Evolutionary conservation across 2,888 invertebrate species (phyloP).

Genomic region (Protonemura montana): DNA sequence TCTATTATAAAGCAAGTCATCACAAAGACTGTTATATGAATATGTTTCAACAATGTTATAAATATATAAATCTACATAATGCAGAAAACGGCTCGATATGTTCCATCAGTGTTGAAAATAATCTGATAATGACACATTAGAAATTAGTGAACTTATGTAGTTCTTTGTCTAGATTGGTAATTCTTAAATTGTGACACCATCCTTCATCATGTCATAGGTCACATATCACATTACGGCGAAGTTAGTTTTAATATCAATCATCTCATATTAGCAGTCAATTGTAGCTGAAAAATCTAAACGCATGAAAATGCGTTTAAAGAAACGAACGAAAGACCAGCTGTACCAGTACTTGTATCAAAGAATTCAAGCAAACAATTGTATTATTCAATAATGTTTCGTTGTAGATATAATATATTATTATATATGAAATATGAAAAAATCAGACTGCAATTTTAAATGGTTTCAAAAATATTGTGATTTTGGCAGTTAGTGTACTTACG

Average conservation of each 20-base stretch:
- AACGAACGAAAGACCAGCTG: background rate
- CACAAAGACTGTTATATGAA: slow-evolving; percentile 47
- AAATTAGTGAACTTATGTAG: slow-evolving; percentile 28
- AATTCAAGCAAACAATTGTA: slow-evolving; percentile 36
- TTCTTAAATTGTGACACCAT: background rate
- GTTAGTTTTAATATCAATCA: background rate
- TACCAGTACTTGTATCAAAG: slow-evolving; percentile 13
- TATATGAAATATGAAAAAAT: slow-evolving; percentile 38
- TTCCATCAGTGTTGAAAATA: slow-evolving; percentile 31
- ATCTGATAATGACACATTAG: background rate
- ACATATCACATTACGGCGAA: slow-evolving; percentile 23
- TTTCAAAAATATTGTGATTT: slow-evolving; percentile 39
- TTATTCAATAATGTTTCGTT: slow-evolving; percentile 28
- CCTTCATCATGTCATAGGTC: slow-evolving; percentile 14
- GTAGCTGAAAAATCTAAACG: background rate
- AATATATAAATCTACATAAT: slow-evolving; percentile 27
- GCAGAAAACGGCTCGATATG: background rate
- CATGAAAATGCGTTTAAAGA: background rate
- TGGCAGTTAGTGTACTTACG: slow-evolving; percentile 36
- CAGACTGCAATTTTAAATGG: slow-evolving; percentile 41
- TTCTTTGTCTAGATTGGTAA: slow-evolving; percentile 1
- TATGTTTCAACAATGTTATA: slow-evolving; percentile 41
- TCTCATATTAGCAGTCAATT: slow-evolving; percentile 8
- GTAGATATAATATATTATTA: slow-evolving; percentile 37
- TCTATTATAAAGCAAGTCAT: slow-evolving; percentile 43